Evolutionary conservation across 2,113 vertebrate species (phyloP).

Genomic region (Takifugu bimaculatus): DNA sequence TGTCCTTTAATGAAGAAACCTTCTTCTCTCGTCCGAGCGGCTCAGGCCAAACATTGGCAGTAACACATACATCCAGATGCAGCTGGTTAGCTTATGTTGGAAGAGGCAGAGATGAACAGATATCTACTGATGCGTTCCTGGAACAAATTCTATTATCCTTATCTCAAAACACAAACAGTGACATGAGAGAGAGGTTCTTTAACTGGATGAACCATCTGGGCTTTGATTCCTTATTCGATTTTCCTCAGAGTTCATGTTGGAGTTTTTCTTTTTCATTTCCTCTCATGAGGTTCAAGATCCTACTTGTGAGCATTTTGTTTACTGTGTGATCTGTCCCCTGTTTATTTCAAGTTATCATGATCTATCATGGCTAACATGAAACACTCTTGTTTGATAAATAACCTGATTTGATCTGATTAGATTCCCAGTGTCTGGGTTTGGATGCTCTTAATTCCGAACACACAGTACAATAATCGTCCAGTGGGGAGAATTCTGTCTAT

Average conservation of each 20-base stretch:
- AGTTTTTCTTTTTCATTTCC: not conserved
- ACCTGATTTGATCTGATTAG: constrained; percentile 15
- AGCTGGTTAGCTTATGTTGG: constrained; percentile 48
- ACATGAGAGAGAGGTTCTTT: constrained; percentile 23
- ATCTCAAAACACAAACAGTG: constrained; percentile 50
- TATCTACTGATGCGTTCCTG: constrained; percentile 33
- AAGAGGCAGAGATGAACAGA: constrained; percentile 53
- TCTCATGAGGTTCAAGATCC: not conserved
- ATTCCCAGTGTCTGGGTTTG: constrained; percentile 22
- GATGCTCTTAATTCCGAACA: constrained; percentile 9
- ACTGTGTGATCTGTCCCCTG: not conserved
- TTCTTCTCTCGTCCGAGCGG: constrained; percentile 13
- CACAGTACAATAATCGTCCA: constrained; percentile 13
- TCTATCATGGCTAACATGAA: not conserved
- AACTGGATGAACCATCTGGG: constrained; percentile 17
- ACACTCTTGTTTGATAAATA: constrained; percentile 32
- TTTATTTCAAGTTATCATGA: not conserved
- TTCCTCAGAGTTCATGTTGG: not conserved
- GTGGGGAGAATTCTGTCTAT: constrained; percentile 7
- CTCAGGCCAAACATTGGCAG: constrained; percentile 11
- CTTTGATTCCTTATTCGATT: not conserved
- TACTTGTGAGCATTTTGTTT: not conserved
- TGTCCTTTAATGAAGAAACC: constrained; percentile 6
- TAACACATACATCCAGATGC: constrained; percentile 52
- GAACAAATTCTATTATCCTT: constrained; percentile 55